phyloP scores from a whole-genome alignment of 2,888 invertebrate species.

The Temnothorax rugatulus region DNA sequence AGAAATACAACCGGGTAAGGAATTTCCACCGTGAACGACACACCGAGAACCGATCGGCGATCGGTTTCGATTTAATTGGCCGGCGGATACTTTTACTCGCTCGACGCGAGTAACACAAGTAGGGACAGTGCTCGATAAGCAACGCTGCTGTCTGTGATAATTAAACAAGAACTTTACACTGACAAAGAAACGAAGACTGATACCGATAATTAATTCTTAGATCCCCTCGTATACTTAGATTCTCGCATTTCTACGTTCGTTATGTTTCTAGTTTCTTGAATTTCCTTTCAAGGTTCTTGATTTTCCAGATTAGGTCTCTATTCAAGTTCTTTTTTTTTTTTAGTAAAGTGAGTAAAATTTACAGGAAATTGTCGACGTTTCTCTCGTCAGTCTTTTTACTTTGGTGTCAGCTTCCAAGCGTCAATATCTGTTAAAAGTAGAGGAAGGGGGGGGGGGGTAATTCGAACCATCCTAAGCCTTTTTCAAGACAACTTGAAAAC shows the following conservation, averaged over 20 bases:
- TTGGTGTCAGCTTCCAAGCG: no score
- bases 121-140: conserved; percentile 18
- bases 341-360: not conserved
- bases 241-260: not conserved
- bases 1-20: conserved; percentile 47
- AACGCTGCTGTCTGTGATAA: conserved; percentile 26
- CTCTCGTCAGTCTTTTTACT: not conserved
- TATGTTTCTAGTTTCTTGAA: not conserved
- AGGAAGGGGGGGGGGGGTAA: no score
- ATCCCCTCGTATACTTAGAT: not conserved
- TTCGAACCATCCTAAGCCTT: no score
- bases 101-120: conserved; percentile 20
- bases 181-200: not conserved
- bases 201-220: not conserved
- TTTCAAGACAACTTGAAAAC: no score
- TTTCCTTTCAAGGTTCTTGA: not conserved
- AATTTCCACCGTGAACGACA: conserved; percentile 47
- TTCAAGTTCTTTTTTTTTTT: not conserved
- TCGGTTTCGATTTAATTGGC: conserved; percentile 46
- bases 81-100: conserved; percentile 36
- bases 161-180: conserved; percentile 21
- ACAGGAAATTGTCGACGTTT: not conserved
- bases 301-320: not conserved
- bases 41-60: conserved; percentile 36
- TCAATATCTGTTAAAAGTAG: not conserved